Evolutionary conservation across 2,113 vertebrate species (phyloP).

Genomic region (Dasyornis broadbenti): DNA sequence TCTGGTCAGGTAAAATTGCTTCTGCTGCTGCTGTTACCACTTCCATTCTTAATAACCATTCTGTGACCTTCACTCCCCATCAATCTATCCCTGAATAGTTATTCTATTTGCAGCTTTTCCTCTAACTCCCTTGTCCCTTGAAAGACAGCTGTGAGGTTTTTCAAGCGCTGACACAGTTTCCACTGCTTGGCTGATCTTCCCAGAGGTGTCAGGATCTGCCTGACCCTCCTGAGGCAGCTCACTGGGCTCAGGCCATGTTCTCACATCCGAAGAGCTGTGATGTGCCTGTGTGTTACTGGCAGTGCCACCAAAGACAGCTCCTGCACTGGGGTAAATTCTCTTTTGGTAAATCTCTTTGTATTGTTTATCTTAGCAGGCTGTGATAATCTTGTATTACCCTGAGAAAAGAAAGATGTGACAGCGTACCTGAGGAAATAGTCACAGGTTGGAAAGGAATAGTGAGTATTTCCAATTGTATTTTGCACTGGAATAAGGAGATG

Average conservation of each 20-base stretch:
- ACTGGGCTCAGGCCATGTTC: not conserved
- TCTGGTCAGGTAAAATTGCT: constrained; percentile 30
- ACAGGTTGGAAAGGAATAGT: not conserved
- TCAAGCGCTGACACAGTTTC: not conserved
- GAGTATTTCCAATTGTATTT: not conserved
- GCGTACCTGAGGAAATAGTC: not conserved
- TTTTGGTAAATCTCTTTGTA: not conserved
- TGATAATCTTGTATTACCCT: not conserved
- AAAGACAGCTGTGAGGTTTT: constrained; percentile 19
- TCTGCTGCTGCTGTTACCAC: constrained; percentile 1
- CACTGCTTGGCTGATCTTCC: not conserved
- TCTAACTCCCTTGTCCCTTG: not conserved
- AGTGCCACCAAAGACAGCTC: not conserved
- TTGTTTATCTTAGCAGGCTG: not conserved
- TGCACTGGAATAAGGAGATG: not conserved
- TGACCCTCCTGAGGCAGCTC: not conserved
- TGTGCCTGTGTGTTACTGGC: not conserved
- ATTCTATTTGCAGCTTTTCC: constrained; percentile 46
- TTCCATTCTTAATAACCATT: constrained; percentile 31
- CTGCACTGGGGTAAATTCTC: not conserved
- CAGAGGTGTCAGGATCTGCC: not conserved
- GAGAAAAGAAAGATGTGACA: not conserved
- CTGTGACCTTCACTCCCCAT: constrained; percentile 32
- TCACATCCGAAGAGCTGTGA: not conserved
- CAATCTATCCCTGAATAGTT: constrained; percentile 16